Base-by-base conservation (phyloP, 1,140 invertebrate species). In the Littorina saxatilis region DNA sequence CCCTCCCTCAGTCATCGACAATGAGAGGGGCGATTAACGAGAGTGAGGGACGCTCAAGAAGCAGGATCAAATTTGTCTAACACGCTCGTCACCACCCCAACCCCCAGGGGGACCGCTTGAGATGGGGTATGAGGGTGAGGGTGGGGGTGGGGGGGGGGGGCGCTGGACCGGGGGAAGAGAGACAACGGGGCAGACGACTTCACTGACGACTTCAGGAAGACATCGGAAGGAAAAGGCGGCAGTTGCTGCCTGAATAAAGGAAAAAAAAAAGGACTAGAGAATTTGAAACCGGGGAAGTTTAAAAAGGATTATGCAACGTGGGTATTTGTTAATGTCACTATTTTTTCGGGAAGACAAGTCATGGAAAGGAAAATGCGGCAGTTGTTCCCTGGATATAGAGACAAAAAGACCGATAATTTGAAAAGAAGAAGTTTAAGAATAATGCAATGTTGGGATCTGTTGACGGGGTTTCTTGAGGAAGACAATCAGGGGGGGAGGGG, bases 21-120 rank as follows among this genome's bases (percentile, higher is more conserved):
- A 32, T 39, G 35, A 72, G 39, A 37, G 39, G 39, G 35, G 32
- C 68, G 39, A 72, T 72, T 72, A 72, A 72, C 32, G 39, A 72
- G 39, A 4, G 7, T 5, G 27, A 39, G 17, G 17, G 32, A 20
- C 20, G 32, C 68, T 27, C 5, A 37, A 37, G 39, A 37, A 72
- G 32, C 32, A 32, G 35, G 35, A 37, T n/a, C 39, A 72, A 72
- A 72, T 39, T 39, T 39, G 68, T 72, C 68, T 5, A 39, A 23
- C 35, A 72, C 7, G 7, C 43, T 47, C 43, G 43, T 47, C 43
- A 47, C 43, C 43, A 47, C 43, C 43, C 43, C 43, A 47, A 9
- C 43, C 43, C 43, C 17, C 17, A 47, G 43, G 43, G n/a, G 43
- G 43, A 47, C 43, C 43, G n/a, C 55, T 58, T 3, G 4, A 58